Evolutionary conservation across 2,888 invertebrate species (phyloP).

Genomic region (Lottia gigantea): DNA sequence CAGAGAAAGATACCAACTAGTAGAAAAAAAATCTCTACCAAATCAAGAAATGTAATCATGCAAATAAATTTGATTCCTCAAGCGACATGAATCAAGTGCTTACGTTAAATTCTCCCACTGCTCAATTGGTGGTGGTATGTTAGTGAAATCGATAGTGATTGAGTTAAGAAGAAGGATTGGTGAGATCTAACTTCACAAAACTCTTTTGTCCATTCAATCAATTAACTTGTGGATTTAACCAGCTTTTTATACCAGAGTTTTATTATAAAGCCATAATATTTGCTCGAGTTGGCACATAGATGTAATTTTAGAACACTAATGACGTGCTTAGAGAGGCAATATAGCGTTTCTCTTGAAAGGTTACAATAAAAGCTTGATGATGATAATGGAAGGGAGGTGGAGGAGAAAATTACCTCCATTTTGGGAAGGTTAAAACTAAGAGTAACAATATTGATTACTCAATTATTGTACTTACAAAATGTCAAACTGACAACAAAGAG

Average conservation of each 20-base stretch:
- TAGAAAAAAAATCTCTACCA: not conserved
- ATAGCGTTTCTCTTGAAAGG: too few species aligned
- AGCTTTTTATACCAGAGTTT: not conserved
- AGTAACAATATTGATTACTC: too few species aligned
- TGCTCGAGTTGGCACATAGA: not conserved
- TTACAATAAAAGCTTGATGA: too few species aligned
- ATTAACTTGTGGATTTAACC: slow-evolving; percentile 1
- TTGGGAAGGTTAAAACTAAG: too few species aligned
- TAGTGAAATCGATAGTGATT: not conserved
- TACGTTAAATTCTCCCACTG: not conserved
- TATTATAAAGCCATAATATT: slow-evolving; percentile 11
- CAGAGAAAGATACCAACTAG: too few species aligned
- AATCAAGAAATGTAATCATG: slow-evolving; percentile 1
- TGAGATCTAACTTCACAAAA: not conserved
- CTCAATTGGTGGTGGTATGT: not conserved
- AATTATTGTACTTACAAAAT: too few species aligned
- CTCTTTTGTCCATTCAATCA: slow-evolving; percentile 1
- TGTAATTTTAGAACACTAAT: not conserved
- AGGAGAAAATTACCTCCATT: too few species aligned
- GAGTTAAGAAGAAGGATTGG: not conserved
- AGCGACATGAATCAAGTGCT: slow-evolving; percentile 4
- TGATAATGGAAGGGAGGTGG: too few species aligned
- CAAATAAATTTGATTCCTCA: slow-evolving; percentile 9
- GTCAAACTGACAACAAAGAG: too few species aligned
- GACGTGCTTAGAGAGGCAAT: not conserved